Evolutionary conservation across 2,888 invertebrate genomes (phyloP).

Genomic region (Helobdella robusta): DNA sequence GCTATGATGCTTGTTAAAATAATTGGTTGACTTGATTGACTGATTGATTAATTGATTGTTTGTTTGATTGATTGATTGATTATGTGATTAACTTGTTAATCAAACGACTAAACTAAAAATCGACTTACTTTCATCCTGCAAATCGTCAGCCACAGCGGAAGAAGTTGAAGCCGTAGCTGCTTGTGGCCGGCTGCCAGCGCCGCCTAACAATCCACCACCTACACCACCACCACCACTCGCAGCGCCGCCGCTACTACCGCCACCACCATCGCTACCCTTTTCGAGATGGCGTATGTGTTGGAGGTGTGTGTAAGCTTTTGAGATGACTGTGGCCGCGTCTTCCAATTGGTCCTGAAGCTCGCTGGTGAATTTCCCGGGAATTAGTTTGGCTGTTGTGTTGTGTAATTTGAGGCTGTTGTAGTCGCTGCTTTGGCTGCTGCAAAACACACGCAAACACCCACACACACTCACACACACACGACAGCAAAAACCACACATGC

Average conservation of each 20-base stretch:
- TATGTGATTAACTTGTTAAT: no score
- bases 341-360: slow-evolving; percentile 72
- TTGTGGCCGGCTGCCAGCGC: no score
- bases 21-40: no score
- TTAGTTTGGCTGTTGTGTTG: slow-evolving; percentile 50
- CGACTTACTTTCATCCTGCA: not conserved
- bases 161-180: not conserved
- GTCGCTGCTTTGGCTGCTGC: not conserved
- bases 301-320: slow-evolving; percentile 58
- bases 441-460: no score
- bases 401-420: not conserved
- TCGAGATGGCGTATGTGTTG: slow-evolving; percentile 35
- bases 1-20: no score
- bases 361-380: slow-evolving; percentile 65
- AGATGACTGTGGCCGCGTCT: slow-evolving; percentile 69
- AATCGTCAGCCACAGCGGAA: not conserved
- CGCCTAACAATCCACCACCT: slow-evolving; percentile 22
- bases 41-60: no score
- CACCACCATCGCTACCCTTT: slow-evolving; percentile 32
- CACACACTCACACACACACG: not conserved
- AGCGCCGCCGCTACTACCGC: not conserved
- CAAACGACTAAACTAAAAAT: no score
- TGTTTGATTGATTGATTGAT: no score
- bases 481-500: not conserved
- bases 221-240: slow-evolving; percentile 19